Conservation (phyloP, 2,113 vertebrate genomes). For the Poecile atricapillus region DNA sequence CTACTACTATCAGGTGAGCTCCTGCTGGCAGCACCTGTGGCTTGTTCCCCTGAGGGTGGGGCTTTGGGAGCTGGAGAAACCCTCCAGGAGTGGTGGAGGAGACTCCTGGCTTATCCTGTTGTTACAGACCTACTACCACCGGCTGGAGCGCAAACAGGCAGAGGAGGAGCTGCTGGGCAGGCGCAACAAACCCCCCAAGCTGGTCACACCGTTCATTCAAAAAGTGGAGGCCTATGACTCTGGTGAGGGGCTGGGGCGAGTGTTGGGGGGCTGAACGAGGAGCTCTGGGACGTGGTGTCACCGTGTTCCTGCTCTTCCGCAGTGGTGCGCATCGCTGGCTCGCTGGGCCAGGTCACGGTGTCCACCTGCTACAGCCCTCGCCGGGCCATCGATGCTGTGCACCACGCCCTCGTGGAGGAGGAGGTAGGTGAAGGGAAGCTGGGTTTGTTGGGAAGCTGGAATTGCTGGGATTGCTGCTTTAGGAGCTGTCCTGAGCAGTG, state of each 20-base stretch:
- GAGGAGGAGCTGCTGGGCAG: constrained; percentile 84
- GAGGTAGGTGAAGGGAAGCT: constrained; percentile 70
- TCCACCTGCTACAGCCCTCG: constrained; percentile 95
- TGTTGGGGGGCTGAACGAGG: fast-evolving
- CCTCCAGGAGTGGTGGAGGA: not conserved
- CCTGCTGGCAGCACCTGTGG: not conserved
- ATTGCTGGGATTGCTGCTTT: not conserved
- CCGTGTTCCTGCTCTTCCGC: not conserved
- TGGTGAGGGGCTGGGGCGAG: constrained; percentile 66
- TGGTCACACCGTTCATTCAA: constrained; percentile 89
- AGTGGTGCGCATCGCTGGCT: constrained; percentile 94
- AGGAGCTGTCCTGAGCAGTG: not conserved
- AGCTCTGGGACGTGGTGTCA: fast-evolving
- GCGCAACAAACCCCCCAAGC: constrained; percentile 80
- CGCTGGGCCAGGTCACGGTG: constrained; percentile 90
- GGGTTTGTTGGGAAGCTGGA: not conserved
- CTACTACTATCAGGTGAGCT: constrained; percentile 92
- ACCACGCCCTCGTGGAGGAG: constrained; percentile 73
- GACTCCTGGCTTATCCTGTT: not conserved
- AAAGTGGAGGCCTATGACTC: constrained; percentile 86
- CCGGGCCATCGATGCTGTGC: constrained; percentile 88
- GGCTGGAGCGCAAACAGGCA: constrained; percentile 81
- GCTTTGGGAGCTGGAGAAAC: not conserved
- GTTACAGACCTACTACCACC: constrained; percentile 84
- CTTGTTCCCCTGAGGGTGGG: not conserved